Evolutionary conservation across 1,140 invertebrate species (phyloP).

Genomic region (Brachionus koreanus): DNA sequence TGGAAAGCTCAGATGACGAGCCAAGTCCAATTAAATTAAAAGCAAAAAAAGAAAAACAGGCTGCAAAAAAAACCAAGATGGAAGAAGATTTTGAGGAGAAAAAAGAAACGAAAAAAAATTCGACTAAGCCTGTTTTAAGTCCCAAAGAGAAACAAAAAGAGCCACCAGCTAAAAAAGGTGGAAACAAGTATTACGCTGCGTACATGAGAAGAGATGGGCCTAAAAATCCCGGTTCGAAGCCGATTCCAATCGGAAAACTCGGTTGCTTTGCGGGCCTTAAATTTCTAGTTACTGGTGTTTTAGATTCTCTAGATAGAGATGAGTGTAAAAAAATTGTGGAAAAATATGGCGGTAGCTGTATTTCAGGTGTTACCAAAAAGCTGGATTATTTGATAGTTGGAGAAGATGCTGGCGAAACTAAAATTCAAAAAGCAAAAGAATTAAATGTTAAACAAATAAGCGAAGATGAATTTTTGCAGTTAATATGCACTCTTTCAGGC

Average conservation of each 20-base stretch:
- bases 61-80: not conserved
- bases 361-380: conserved; percentile 71
- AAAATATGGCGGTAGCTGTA: conserved; percentile 75
- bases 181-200: conserved; percentile 17
- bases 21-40: conserved; percentile 48
- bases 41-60: conserved; percentile 45
- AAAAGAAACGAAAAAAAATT: not conserved
- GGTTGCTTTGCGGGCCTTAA: conserved; percentile 70
- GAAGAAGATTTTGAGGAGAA: not conserved
- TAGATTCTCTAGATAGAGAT: conserved; percentile 80
- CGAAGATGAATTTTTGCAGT: conserved; percentile 77
- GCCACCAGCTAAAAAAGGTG: not conserved
- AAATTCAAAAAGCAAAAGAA: conserved; percentile 67
- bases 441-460: conserved; percentile 61
- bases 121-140: not conserved
- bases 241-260: conserved; percentile 48
- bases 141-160: not conserved
- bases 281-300: conserved; percentile 79
- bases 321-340: conserved; percentile 71
- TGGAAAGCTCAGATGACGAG: conserved; percentile 45
- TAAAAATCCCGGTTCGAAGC: not conserved
- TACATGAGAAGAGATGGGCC: conserved; percentile 24
- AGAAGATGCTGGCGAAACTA: conserved; percentile 75
- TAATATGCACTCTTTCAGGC: conserved; percentile 66
- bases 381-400: conserved; percentile 77